These are phyloP conservation scores for Hippopotamus amphibius DNA, from an alignment of 2,113 vertebrate genomes.

Conservation along the genomic window DNA sequence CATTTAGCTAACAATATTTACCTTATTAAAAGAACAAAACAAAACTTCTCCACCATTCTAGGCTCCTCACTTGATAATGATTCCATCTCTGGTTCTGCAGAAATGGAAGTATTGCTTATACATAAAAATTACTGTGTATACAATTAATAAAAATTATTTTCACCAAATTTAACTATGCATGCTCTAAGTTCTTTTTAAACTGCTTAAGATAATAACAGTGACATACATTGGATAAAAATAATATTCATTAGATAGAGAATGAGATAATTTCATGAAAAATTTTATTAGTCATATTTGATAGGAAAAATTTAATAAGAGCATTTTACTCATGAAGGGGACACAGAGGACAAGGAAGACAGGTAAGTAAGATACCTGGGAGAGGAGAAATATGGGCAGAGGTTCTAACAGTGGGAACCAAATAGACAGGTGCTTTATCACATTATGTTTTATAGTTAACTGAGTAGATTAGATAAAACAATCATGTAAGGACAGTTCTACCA, in stretches of 20 bases:
- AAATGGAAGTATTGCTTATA: background rate
- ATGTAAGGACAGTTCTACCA: background rate
- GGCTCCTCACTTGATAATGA: background rate
- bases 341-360: background rate
- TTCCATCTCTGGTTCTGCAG: background rate
- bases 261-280: background rate
- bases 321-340: background rate
- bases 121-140: background rate
- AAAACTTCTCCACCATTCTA: background rate
- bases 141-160: background rate
- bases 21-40: background rate
- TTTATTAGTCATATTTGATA: background rate
- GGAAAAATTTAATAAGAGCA: background rate
- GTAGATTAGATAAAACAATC: background rate
- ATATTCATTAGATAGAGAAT: background rate
- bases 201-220: background rate
- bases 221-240: background rate
- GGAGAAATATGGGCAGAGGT: accelerated
- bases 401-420: background rate
- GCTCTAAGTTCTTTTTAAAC: background rate
- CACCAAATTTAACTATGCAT: background rate
- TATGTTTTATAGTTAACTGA: background rate
- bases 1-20: background rate
- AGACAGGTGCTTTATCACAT: background rate
- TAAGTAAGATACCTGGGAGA: background rate